Evolutionary conservation across 2,113 vertebrate species (phyloP).

Genomic region (Megalops atlanticus): DNA sequence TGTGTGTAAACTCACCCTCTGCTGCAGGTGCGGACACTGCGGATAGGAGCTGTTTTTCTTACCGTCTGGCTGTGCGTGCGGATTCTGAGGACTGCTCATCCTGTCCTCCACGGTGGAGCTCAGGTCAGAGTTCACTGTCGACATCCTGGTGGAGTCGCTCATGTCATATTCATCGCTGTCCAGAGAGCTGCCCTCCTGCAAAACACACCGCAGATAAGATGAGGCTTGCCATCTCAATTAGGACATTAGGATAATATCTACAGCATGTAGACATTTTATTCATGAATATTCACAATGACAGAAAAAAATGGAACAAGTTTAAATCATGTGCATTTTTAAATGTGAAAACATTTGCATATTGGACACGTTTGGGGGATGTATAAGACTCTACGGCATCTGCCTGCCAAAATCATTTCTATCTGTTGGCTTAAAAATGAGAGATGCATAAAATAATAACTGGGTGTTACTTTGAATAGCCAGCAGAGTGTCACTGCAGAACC

Average conservation of each 20-base stretch:
- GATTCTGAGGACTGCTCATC: constrained; percentile 81
- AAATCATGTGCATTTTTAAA: no score
- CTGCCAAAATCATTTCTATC: no score
- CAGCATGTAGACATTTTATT: background rate
- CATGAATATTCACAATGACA: no score
- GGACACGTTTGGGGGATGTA: no score
- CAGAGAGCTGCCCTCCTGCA: constrained; percentile 82
- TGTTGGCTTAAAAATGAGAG: no score
- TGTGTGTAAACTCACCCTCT: no score
- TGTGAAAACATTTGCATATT: no score
- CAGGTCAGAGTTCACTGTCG: constrained; percentile 82
- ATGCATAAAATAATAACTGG: no score
- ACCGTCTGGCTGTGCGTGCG: constrained; percentile 80
- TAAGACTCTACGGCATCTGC: no score
- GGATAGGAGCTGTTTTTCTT: constrained; percentile 44
- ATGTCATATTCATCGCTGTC: constrained; percentile 85
- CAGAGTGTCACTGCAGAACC: no score
- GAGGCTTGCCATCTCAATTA: background rate
- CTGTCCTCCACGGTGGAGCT: constrained; percentile 84
- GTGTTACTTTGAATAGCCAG: no score
- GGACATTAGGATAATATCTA: background rate
- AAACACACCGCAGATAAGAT: constrained; percentile 20
- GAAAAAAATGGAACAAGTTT: background rate
- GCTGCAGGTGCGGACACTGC: background rate
- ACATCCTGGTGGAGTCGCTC: constrained; percentile 84